phyloP scores from a whole-genome alignment of 2,797 vertebrate species.

The Channallabes apus region DNA sequence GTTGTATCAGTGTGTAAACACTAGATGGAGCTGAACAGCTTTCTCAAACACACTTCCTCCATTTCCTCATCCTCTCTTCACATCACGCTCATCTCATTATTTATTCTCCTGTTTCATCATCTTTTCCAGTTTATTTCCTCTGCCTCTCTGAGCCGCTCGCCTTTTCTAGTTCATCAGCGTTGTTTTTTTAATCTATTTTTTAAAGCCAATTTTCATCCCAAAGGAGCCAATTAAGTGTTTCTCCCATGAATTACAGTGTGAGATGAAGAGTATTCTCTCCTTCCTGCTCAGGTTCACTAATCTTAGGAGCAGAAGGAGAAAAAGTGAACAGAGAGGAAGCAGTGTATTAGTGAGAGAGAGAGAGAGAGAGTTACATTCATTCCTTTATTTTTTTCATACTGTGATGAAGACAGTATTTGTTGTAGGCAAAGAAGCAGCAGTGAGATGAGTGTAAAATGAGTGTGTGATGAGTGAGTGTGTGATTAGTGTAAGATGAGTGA shows the following conservation, averaged over 20 bases:
- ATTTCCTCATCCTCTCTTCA: background rate
- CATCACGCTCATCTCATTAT: background rate
- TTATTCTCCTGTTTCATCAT: constrained; percentile 11
- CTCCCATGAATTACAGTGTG: background rate
- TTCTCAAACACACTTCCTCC: no score
- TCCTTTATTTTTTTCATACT: no score
- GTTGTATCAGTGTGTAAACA: background rate
- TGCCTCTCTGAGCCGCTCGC: background rate
- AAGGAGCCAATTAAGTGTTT: constrained; percentile 3
- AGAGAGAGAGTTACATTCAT: constrained; percentile 20
- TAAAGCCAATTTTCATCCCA: background rate
- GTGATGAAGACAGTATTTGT: no score
- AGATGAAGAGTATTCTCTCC: background rate
- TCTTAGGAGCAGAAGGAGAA: background rate
- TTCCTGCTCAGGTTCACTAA: background rate
- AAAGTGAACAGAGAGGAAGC: background rate
- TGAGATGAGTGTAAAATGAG: no score
- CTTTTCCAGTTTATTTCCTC: background rate
- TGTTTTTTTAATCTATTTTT: background rate
- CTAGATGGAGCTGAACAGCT: constrained; percentile 2
- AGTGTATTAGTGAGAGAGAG: background rate
- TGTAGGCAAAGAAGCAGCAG: no score
- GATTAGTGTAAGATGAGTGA: no score
- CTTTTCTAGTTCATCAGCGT: background rate
- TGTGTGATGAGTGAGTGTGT: no score